Evolutionary conservation across 1,140 invertebrate species (phyloP).

Genomic region (Drosophila fuyamai): DNA sequence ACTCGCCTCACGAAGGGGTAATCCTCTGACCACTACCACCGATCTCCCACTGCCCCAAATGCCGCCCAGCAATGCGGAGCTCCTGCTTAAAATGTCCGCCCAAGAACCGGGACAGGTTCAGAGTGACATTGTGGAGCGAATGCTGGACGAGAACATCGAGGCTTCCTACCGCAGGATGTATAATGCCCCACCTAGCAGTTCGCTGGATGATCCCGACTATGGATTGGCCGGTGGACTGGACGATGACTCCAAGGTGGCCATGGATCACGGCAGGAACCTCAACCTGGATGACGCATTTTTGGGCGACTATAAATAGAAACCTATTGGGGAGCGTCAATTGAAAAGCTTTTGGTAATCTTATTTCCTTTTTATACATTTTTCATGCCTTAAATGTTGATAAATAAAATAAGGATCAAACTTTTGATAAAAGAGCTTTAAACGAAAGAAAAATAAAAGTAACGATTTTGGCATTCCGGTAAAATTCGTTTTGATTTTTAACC

Average conservation of each 20-base stretch:
- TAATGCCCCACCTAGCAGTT: constrained; percentile 41
- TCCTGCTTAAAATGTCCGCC: constrained; percentile 12
- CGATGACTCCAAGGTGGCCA: constrained; percentile 72
- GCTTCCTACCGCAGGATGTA: constrained; percentile 76
- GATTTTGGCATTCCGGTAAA: no score
- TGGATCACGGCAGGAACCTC: constrained; percentile 50
- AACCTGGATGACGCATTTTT: constrained; percentile 50
- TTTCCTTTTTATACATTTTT: no score
- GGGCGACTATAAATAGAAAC: constrained; percentile 26
- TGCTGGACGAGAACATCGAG: constrained; percentile 78
- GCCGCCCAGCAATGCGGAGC: constrained; percentile 12
- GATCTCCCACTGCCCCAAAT: constrained; percentile 3
- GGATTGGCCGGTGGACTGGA: constrained; percentile 59
- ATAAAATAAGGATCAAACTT: no score
- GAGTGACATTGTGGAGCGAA: constrained; percentile 71
- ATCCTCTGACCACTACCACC: background rate
- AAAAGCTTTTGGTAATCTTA: background rate
- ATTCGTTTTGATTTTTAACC: no score
- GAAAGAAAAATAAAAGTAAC: no score
- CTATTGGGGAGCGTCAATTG: background rate
- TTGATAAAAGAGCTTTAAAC: no score
- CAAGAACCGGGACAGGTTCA: constrained; percentile 10
- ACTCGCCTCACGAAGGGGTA: constrained; percentile 18
- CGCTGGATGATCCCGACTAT: constrained; percentile 35
- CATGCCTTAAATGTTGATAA: no score